A percentile compares a stretch with the other conserved stretches of the same genome.
Conservation (phyloP, 2,888 invertebrate genomes). For the Drosophila picticornis region DNA sequence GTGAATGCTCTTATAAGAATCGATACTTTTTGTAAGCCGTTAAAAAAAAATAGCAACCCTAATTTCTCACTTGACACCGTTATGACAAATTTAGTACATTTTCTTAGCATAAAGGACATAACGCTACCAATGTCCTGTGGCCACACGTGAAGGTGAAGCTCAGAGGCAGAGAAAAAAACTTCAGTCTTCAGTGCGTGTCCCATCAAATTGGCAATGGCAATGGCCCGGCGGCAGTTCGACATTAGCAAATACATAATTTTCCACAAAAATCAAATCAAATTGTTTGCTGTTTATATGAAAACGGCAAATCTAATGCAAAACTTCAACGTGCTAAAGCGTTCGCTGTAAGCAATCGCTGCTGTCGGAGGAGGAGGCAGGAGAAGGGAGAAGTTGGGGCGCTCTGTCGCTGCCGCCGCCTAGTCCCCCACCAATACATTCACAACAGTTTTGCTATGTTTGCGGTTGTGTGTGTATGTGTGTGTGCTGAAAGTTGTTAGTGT, state of each 20-base stretch:
- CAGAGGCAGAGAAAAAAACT: slow-evolving; percentile 42
- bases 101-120: slow-evolving; percentile 29
- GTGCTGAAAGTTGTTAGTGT: slow-evolving; percentile 54
- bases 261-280: slow-evolving; percentile 84
- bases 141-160: slow-evolving; percentile 60
- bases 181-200: slow-evolving; percentile 57
- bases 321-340: slow-evolving; percentile 82
- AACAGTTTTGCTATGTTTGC: slow-evolving; percentile 36
- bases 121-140: slow-evolving; percentile 49
- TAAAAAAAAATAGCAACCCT: slow-evolving; percentile 28
- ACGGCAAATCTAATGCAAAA: slow-evolving; percentile 85
- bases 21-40: slow-evolving; percentile 1
- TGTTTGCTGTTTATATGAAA: slow-evolving; percentile 85
- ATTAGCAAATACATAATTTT: slow-evolving; percentile 83
- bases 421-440: slow-evolving; percentile 45
- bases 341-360: slow-evolving; percentile 69
- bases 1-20: neutral
- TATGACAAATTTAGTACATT: slow-evolving; percentile 49
- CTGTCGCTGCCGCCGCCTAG: slow-evolving; percentile 47
- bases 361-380: slow-evolving; percentile 23
- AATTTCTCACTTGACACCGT: neutral
- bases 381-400: slow-evolving; percentile 13
- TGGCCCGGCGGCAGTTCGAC: slow-evolving; percentile 83
- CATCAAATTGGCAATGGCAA: slow-evolving; percentile 83
- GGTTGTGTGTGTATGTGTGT: slow-evolving; percentile 46